Evolutionary conservation across 1,140 invertebrate species (phyloP).

Genomic region (Drosophila parvula): DNA sequence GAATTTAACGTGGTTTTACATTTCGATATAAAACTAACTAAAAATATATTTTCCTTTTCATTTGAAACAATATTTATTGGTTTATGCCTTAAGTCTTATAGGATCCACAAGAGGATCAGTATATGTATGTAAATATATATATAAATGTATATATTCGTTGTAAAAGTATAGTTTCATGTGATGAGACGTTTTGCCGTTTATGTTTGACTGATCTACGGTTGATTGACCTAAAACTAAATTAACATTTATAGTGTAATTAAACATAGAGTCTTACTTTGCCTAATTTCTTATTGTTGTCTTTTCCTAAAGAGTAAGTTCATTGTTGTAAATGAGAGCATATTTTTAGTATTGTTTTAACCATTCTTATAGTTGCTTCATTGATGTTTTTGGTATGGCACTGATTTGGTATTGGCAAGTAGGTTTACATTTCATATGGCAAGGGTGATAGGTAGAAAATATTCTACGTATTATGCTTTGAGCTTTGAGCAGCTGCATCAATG

Average conservation of each 20-base stretch:
- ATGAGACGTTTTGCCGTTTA: slow-evolving; percentile 41
- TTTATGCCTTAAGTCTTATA: slow-evolving; percentile 1
- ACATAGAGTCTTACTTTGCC: slow-evolving; percentile 55
- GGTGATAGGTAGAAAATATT: slow-evolving; percentile 37
- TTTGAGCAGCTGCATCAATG: slow-evolving; percentile 63
- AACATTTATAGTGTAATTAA: slow-evolving; percentile 58
- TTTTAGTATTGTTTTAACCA: slow-evolving; percentile 28
- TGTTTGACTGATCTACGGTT: slow-evolving; percentile 15
- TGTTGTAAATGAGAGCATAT: slow-evolving; percentile 14
- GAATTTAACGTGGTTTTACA: not conserved
- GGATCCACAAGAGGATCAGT: not conserved
- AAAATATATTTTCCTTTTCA: not conserved
- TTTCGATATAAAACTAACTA: slow-evolving; percentile 10
- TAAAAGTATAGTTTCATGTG: slow-evolving; percentile 46
- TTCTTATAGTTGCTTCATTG: slow-evolving; percentile 33
- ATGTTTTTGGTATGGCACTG: slow-evolving; percentile 78
- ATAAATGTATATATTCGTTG: not conserved
- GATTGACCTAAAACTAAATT: slow-evolving; percentile 62
- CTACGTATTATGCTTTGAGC: slow-evolving; percentile 47
- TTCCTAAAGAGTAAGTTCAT: slow-evolving; percentile 21
- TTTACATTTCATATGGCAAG: slow-evolving; percentile 52
- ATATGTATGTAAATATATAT: not conserved
- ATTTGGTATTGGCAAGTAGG: slow-evolving; percentile 67
- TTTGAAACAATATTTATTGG: not conserved
- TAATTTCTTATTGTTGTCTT: slow-evolving; percentile 35